Evolutionary conservation across 2,797 vertebrate genomes (phyloP).

Genomic region (Mormyrops boulengeri): DNA sequence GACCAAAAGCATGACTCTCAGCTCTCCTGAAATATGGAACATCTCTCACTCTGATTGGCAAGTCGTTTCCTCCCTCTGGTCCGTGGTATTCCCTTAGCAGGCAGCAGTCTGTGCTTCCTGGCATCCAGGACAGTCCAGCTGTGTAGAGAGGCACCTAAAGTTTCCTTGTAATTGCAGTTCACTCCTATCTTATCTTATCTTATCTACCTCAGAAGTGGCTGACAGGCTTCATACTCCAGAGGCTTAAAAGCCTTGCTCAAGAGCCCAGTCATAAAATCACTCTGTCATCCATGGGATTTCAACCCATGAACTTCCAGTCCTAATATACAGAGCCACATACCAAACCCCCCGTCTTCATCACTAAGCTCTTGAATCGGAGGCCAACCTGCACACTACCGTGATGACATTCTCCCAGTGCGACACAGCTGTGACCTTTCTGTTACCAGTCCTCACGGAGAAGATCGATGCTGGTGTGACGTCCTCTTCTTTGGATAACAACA

Average conservation of each 20-base stretch:
- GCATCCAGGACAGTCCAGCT: neutral
- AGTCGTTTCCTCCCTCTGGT: neutral
- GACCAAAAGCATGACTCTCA: neutral
- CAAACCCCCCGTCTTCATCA: neutral
- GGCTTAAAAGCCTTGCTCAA: neutral
- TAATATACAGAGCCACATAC: neutral
- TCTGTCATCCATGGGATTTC: neutral
- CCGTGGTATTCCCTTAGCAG: neutral
- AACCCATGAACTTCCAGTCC: neutral
- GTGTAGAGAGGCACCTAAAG: neutral
- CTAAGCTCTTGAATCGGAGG: neutral
- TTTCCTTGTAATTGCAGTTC: neutral
- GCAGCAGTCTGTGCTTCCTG: neutral
- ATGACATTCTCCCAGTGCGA: neutral
- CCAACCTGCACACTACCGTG: neutral
- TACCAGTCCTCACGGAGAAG: neutral
- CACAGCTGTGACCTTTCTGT: neutral
- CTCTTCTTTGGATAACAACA: neutral
- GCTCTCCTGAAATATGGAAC: neutral
- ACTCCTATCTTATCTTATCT: too few relatives aligned
- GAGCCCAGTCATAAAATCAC: neutral
- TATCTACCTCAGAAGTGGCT: too few relatives aligned
- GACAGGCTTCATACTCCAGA: neutral
- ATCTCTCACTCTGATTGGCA: neutral
- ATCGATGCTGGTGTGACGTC: neutral